Conservation (phyloP, 2,888 invertebrate species). For the Lithophane semibrunnea region DNA sequence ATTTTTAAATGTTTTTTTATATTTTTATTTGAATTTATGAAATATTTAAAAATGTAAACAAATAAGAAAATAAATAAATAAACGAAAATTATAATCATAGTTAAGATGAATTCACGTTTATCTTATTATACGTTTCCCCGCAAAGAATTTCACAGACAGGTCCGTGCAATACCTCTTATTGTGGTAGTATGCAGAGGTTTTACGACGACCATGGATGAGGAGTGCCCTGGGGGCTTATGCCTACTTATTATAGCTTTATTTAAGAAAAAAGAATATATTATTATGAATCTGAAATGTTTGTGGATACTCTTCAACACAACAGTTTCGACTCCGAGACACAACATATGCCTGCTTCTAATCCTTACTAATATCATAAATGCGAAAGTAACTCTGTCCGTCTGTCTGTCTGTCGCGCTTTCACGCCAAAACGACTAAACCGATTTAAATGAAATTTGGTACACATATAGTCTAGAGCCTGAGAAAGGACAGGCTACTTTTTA, state of each 20-base stretch:
- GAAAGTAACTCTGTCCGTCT: no score
- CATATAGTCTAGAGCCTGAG: no score
- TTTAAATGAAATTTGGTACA: no score
- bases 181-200: not conserved
- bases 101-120: not conserved
- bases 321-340: not conserved
- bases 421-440: no score
- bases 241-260: not conserved
- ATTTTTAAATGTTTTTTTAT: no score
- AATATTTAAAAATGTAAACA: no score
- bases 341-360: not conserved
- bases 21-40: no score
- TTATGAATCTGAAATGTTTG: not conserved
- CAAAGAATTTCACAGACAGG: not conserved
- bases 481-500: no score
- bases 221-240: not conserved
- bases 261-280: not conserved
- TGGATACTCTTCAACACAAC: not conserved
- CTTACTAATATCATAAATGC: no score
- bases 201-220: not conserved
- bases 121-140: not conserved
- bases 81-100: not conserved
- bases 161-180: not conserved
- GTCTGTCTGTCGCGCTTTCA: no score
- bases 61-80: no score